Percentiles rank a stretch among this genome's conserved stretches.
phyloP scores from a whole-genome alignment of 2,888 invertebrate genomes.

The Cephalotes varians region DNA sequence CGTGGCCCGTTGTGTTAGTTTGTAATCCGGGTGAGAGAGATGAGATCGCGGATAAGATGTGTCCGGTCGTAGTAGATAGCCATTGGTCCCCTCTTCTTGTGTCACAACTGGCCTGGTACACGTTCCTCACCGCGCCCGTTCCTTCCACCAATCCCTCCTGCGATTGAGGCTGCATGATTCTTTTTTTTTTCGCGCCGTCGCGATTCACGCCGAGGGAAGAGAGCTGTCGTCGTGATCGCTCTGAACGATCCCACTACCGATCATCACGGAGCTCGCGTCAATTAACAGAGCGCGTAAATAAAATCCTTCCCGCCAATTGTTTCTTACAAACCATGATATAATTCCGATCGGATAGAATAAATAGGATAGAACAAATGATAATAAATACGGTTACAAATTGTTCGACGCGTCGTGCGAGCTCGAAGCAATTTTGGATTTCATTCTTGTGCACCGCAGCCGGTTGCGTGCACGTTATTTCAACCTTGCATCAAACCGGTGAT shows the following conservation, averaged over 20 bases:
- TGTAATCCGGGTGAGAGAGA: conserved; percentile 77
- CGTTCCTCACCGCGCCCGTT: conserved; percentile 71
- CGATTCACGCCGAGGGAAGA: conserved; percentile 57
- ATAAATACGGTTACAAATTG: not conserved
- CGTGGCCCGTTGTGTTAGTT: conserved; percentile 78
- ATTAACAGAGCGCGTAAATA: not conserved
- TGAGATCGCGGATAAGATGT: conserved; percentile 83
- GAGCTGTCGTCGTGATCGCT: conserved; percentile 41
- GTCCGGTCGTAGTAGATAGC: conserved; percentile 80
- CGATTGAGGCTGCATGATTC: conserved; percentile 60
- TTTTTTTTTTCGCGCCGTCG: conserved; percentile 55
- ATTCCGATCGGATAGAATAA: not conserved
- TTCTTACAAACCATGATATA: too few relatives aligned
- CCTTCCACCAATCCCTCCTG: conserved; percentile 55
- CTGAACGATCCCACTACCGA: not conserved
- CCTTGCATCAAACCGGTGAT: conserved; percentile 69
- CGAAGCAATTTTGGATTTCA: not conserved
- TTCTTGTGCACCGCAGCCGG: not conserved
- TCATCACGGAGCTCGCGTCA: not conserved
- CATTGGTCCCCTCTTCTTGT: conserved; percentile 74
- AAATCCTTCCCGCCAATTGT: not conserved
- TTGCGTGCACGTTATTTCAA: conserved; percentile 46
- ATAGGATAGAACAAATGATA: not conserved
- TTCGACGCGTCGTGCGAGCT: not conserved
- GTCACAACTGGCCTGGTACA: conserved; percentile 74